Evolutionary conservation across 2,888 invertebrate genomes (phyloP).

Genomic region (Leucophora obtusa): DNA sequence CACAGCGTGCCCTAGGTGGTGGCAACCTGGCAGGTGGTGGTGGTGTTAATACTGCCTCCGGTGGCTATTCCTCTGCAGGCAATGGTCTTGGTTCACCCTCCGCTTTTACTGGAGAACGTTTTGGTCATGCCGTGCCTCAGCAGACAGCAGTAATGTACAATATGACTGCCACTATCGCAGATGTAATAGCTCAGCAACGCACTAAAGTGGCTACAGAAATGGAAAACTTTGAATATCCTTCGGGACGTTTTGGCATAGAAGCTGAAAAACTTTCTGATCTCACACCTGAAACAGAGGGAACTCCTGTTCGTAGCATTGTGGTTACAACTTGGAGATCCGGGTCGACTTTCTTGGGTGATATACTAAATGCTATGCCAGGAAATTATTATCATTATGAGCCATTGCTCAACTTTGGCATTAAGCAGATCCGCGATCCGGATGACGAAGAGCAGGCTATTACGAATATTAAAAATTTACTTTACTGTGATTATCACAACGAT

Average conservation of each 20-base stretch:
- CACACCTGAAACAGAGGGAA: conserved; percentile 83
- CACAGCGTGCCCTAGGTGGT: conserved; percentile 52
- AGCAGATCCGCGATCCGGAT: conserved; percentile 88
- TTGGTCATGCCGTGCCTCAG: conserved; percentile 58
- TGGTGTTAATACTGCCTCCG: conserved; percentile 46
- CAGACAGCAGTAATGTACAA: conserved; percentile 71
- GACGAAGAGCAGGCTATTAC: conserved; percentile 84
- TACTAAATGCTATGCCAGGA: conserved; percentile 89
- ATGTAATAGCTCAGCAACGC: conserved; percentile 81
- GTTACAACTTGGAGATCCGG: conserved; percentile 95
- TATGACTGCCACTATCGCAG: conserved; percentile 80
- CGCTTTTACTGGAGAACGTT: conserved; percentile 66
- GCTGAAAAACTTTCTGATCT: conserved; percentile 84
- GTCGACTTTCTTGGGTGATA: conserved; percentile 92
- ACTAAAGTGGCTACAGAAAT: conserved; percentile 81
- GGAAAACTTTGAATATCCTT: conserved; percentile 82
- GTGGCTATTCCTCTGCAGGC: conserved; percentile 61
- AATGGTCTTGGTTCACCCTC: conserved; percentile 65
- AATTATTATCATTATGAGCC: conserved; percentile 96
- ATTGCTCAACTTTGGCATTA: conserved; percentile 88
- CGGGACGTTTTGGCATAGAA: conserved; percentile 80
- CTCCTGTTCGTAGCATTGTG: conserved; percentile 87
- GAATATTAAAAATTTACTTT: conserved; percentile 85
- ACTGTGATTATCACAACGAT: conserved; percentile 85
- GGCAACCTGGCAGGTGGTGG: conserved; percentile 43